A percentile compares a stretch with the other conserved stretches of the same genome.
Conservation (phyloP, 2,797 vertebrate genomes). For the Artibeus jamaicensis region DNA sequence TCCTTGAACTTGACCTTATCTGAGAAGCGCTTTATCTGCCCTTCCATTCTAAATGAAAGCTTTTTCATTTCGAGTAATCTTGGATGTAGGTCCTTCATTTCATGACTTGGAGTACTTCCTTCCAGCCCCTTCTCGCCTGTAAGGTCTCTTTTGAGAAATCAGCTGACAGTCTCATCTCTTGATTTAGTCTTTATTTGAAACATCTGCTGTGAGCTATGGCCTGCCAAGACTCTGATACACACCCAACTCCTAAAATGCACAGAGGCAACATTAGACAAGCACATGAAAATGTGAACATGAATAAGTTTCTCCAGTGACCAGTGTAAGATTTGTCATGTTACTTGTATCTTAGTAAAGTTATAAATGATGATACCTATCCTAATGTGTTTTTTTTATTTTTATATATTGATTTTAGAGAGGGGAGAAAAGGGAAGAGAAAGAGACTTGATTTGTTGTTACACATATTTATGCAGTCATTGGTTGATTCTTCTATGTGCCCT, state of each 20-base stretch:
- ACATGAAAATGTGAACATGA: slow-evolving; percentile 26
- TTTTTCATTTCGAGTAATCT: too few species aligned
- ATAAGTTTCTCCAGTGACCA: neutral
- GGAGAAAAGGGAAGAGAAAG: neutral
- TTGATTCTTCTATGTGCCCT: neutral
- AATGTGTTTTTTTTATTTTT: neutral
- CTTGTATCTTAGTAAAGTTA: neutral
- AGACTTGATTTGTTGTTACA: neutral
- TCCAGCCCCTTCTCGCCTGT: too few species aligned
- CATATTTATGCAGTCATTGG: neutral
- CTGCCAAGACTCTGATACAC: neutral
- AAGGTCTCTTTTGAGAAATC: too few species aligned
- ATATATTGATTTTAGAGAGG: too few species aligned
- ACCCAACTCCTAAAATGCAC: neutral
- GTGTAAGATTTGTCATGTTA: neutral
- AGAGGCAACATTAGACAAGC: neutral
- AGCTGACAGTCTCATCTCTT: neutral
- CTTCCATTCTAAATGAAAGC: too few species aligned
- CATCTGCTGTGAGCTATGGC: neutral
- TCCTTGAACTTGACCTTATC: too few species aligned
- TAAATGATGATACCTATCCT: neutral
- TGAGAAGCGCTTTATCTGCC: too few species aligned
- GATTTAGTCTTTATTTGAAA: slow-evolving; percentile 27
- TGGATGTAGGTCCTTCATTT: too few species aligned
- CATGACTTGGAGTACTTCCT: too few species aligned